phyloP scores from a whole-genome alignment of 2,888 invertebrate genomes.

The Phyllotreta striolata region DNA sequence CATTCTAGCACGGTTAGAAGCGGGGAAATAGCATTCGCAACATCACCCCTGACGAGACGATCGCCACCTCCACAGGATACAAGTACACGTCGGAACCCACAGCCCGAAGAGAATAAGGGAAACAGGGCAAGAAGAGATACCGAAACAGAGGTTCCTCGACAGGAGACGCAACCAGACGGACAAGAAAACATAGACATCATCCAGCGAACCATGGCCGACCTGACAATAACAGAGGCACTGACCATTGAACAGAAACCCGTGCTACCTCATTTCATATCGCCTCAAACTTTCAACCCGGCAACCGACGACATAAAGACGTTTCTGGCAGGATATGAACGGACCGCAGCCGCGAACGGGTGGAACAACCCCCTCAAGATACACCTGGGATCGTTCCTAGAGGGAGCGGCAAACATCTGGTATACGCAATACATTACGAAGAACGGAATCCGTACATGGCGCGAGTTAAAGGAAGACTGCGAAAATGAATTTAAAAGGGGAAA shows the following conservation, averaged over 20 bases:
- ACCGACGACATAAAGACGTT: not conserved
- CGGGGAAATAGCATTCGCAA: no score
- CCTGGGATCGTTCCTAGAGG: conserved; percentile 20
- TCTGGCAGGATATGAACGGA: not conserved
- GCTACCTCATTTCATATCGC: conserved; percentile 15
- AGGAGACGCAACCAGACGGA: no score
- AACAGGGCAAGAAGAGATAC: no score
- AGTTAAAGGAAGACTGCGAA: not conserved
- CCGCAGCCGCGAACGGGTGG: conserved; percentile 17
- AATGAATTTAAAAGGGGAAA: conserved; percentile 10
- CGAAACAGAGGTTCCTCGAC: no score
- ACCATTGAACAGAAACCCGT: not conserved
- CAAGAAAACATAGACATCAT: no score
- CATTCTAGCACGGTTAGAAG: no score
- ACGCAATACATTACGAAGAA: not conserved
- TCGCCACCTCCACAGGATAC: no score
- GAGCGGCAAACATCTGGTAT: conserved; percentile 19
- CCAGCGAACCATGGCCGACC: no score
- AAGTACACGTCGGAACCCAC: no score
- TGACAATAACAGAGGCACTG: no score
- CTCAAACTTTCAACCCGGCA: conserved; percentile 18
- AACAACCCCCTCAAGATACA: conserved; percentile 23
- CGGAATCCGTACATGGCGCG: not conserved
- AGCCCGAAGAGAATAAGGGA: no score
- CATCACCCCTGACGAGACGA: no score